Percentiles rank a stretch among this genome's conserved stretches.
Evolutionary conservation across 1,140 invertebrate species (phyloP).

Genomic region (Bombyx mandarina): DNA sequence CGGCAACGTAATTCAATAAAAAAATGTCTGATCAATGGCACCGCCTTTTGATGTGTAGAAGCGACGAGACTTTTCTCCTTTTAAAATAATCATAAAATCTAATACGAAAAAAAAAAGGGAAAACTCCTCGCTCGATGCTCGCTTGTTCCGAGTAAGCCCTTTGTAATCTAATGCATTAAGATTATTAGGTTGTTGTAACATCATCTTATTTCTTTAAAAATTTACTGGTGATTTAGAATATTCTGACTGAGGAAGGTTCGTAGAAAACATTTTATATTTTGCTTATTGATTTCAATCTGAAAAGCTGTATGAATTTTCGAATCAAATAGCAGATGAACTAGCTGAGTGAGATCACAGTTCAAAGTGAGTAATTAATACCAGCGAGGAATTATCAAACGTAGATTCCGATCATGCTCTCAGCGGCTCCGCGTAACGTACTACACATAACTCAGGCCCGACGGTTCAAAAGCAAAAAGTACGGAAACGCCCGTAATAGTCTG

Average conservation of each 20-base stretch:
- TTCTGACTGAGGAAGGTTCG: not conserved
- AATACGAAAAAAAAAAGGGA: constrained; percentile 39
- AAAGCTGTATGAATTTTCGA: not conserved
- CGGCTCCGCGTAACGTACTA: constrained; percentile 22
- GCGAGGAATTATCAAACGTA: constrained; percentile 13
- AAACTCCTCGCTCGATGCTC: constrained; percentile 22
- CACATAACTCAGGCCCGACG: constrained; percentile 16
- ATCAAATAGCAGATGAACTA: not conserved
- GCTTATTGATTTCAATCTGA: not conserved
- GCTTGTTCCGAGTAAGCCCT: constrained; percentile 26
- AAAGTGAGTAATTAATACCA: constrained; percentile 14
- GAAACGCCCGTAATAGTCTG: constrained; percentile 47
- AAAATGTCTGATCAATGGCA: constrained; percentile 19
- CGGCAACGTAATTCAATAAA: constrained; percentile 22
- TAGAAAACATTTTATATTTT: not conserved
- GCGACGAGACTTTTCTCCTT: constrained; percentile 22
- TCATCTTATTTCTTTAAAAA: constrained; percentile 39
- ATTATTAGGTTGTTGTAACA: constrained; percentile 53
- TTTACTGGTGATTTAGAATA: constrained; percentile 30
- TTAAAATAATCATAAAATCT: constrained; percentile 47
- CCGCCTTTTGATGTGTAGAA: constrained; percentile 20
- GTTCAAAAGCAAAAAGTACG: constrained; percentile 47
- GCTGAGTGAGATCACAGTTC: not conserved
- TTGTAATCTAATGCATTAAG: constrained; percentile 55
- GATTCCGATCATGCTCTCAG: constrained; percentile 19